A percentile compares a stretch with the other conserved stretches of the same genome.
phyloP scores from a whole-genome alignment of 1,140 invertebrate species.

The Drosophila parvula region DNA sequence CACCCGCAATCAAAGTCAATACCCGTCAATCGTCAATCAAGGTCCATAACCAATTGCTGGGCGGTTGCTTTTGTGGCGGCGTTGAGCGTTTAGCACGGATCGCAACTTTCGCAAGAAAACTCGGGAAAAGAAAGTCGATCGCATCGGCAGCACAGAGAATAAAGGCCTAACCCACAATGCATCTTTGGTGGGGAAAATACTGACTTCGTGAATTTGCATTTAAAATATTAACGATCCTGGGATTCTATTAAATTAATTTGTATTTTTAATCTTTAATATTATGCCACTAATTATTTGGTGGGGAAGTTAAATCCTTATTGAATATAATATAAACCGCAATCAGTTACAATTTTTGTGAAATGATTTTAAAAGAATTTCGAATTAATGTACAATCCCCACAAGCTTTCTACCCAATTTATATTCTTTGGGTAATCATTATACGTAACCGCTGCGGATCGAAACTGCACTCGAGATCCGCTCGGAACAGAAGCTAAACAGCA shows the following conservation, averaged over 20 bases:
- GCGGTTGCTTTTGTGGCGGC: conserved; percentile 21
- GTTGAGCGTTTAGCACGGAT: conserved; percentile 57
- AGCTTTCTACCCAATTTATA: not conserved
- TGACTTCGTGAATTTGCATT: no score
- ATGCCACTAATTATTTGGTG: no score
- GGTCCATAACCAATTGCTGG: conserved; percentile 35
- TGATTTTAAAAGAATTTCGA: no score
- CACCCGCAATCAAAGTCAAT: conserved; percentile 46
- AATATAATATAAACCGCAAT: no score
- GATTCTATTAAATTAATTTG: not conserved
- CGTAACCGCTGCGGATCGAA: conserved; percentile 30
- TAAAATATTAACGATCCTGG: not conserved
- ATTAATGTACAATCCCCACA: not conserved
- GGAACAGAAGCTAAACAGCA: conserved; percentile 19
- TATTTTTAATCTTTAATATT: not conserved
- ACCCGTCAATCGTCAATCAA: conserved; percentile 35
- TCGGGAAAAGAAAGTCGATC: conserved; percentile 24
- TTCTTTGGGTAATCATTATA: conserved; percentile 24
- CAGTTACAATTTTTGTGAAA: no score
- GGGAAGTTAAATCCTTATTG: no score
- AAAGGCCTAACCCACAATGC: not conserved
- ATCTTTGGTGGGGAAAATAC: no score
- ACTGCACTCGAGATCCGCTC: conserved; percentile 31
- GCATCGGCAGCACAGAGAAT: conserved; percentile 20
- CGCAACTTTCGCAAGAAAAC: conserved; percentile 42